phyloP scores from a whole-genome alignment of 2,797 vertebrate genomes.

The Hemitrygon akajei region DNA sequence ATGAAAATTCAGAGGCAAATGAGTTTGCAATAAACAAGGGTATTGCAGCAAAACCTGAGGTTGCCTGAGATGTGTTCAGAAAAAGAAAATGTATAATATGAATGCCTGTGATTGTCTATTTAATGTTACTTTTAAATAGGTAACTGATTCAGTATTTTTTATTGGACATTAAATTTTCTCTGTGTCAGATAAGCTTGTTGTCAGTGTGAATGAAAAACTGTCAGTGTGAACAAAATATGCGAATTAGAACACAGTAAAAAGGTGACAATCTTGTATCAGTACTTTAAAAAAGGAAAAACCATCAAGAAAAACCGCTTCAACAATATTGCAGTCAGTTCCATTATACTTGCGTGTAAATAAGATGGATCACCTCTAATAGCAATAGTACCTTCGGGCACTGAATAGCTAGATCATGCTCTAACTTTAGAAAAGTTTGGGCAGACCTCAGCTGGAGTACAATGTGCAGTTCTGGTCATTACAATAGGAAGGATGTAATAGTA shows the following conservation, averaged over 20 bases:
- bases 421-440: no score
- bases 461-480: no score
- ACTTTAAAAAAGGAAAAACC: background rate
- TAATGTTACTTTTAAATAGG: background rate
- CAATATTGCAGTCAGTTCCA: background rate
- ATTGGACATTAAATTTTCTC: background rate
- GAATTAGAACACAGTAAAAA: background rate
- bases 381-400: background rate
- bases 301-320: background rate
- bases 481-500: no score
- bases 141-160: background rate
- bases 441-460: no score
- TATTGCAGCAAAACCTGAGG: background rate
- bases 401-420: no score
- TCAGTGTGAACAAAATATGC: background rate
- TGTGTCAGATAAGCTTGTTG: background rate
- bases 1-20: slow-evolving; percentile 3
- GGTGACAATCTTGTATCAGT: background rate
- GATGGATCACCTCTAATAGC: background rate
- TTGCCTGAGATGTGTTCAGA: background rate
- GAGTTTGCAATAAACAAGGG: slow-evolving; percentile 9
- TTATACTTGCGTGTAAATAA: background rate
- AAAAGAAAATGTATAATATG: background rate
- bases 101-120: background rate
- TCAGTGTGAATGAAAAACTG: background rate